Conservation (phyloP, 30 jellyfish, hydroid and myxozoan species). For the Pseudorhiza aurosa region DNA sequence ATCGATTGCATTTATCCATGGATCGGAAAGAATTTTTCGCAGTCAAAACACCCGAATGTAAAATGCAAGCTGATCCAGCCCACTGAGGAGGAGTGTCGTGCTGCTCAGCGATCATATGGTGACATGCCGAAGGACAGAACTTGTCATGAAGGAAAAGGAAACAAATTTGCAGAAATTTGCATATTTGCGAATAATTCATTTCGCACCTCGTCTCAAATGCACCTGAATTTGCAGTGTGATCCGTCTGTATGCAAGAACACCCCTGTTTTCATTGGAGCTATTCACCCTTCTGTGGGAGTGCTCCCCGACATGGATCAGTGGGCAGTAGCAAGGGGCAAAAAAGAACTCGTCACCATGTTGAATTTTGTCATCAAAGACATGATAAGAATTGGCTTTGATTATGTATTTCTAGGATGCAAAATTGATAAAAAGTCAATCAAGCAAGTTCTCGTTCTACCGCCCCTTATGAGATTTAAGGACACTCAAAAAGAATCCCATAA, state of each 20-base stretch:
- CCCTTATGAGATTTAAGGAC: slow-evolving; percentile 42
- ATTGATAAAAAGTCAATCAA: slow-evolving; percentile 54
- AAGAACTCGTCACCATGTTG: slow-evolving; percentile 53
- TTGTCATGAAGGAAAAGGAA: slow-evolving; percentile 57
- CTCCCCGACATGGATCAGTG: slow-evolving; percentile 75
- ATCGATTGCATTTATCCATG: slow-evolving; percentile 37
- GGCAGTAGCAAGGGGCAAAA: slow-evolving; percentile 63
- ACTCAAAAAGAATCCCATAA: slow-evolving; percentile 13
- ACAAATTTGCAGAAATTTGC: slow-evolving; percentile 74
- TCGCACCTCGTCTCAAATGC: slow-evolving; percentile 48
- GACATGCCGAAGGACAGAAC: slow-evolving; percentile 56
- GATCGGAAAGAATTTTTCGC: slow-evolving; percentile 40
- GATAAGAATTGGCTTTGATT: slow-evolving; percentile 62
- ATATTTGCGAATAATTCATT: slow-evolving; percentile 59
- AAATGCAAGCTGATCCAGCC: slow-evolving; percentile 47
- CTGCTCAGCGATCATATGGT: slow-evolving; percentile 67
- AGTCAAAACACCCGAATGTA: neutral
- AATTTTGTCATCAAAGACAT: slow-evolving; percentile 36
- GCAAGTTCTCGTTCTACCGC: slow-evolving; percentile 90
- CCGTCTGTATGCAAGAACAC: slow-evolving; percentile 66
- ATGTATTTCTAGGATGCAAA: slow-evolving; percentile 77
- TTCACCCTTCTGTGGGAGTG: slow-evolving; percentile 68
- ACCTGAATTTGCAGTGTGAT: slow-evolving; percentile 67
- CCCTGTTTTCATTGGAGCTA: slow-evolving; percentile 55
- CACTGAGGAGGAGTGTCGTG: slow-evolving; percentile 74